phyloP scores from a whole-genome alignment of 1,140 invertebrate species.

The Pinna nobilis region DNA sequence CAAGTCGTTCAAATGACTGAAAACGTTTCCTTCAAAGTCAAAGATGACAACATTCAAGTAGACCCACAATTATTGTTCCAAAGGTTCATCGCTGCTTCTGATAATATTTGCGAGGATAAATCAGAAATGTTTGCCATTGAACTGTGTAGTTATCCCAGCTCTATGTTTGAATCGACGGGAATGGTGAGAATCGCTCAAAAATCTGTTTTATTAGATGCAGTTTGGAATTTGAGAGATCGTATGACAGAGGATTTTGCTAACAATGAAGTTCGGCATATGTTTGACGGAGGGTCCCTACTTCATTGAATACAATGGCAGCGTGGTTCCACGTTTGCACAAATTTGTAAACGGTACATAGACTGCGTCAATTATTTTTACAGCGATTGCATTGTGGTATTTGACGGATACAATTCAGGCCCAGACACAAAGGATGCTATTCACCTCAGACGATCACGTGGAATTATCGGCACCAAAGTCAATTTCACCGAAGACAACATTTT shows the following conservation, averaged over 20 bases:
- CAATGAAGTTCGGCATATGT: background rate
- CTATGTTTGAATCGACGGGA: slow-evolving; percentile 31
- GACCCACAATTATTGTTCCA: slow-evolving; percentile 36
- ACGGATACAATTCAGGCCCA: slow-evolving; percentile 23
- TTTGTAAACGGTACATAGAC: no score
- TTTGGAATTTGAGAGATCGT: slow-evolving; percentile 4
- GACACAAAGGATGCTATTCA: slow-evolving; percentile 36
- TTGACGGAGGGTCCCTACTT: no score
- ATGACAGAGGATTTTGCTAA: background rate
- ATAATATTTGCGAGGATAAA: slow-evolving; percentile 3
- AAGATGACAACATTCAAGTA: slow-evolving; percentile 18
- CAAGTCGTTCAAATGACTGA: no score
- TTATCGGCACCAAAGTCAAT: slow-evolving; percentile 13
- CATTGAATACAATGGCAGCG: no score
- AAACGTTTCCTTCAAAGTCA: no score
- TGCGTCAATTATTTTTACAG: no score
- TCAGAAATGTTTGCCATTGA: slow-evolving; percentile 22
- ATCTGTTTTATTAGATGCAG: slow-evolving; percentile 10
- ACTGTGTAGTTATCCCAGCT: slow-evolving; percentile 7
- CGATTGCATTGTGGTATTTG: slow-evolving; percentile 35
- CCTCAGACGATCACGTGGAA: slow-evolving; percentile 11
- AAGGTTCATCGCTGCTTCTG: slow-evolving; percentile 18
- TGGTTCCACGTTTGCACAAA: no score
- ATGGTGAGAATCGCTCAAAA: slow-evolving; percentile 28
- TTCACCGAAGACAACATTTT: slow-evolving; percentile 15